phyloP scores from a whole-genome alignment of 37 sponge, comb jelly and placozoan species.

The Halisarca cf. caerulea region DNA sequence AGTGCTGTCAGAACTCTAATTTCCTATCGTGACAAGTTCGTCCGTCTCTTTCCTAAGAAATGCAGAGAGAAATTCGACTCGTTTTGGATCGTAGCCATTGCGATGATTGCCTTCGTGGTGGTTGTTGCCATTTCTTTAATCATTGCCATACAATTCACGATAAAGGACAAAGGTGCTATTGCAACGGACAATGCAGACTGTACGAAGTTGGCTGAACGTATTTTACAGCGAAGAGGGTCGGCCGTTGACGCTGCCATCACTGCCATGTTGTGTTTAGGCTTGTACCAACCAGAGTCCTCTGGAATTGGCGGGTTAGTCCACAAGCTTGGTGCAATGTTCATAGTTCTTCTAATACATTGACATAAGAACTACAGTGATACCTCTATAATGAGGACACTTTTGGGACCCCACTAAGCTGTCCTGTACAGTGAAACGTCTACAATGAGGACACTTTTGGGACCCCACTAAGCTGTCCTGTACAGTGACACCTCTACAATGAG shows the following conservation, averaged over 20 bases:
- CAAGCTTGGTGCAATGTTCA: too few relatives aligned
- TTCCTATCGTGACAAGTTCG: background rate
- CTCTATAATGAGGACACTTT: too few relatives aligned
- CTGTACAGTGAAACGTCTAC: too few relatives aligned
- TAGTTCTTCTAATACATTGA: too few relatives aligned
- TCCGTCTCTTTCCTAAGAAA: conserved; percentile 4
- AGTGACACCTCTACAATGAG: too few relatives aligned
- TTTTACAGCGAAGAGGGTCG: conserved; percentile 65
- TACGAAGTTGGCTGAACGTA: conserved; percentile 57
- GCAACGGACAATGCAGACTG: conserved; percentile 77
- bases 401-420: too few relatives aligned
- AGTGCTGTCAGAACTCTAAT: background rate
- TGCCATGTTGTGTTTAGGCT: conserved; percentile 74
- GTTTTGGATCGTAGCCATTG: background rate
- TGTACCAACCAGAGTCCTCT: conserved; percentile 26
- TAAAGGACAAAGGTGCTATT: conserved; percentile 57
- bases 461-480: too few relatives aligned
- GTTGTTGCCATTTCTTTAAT: background rate
- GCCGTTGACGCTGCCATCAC: conserved; percentile 94
- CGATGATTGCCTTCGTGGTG: background rate
- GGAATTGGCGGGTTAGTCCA: background rate
- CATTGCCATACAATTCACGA: background rate
- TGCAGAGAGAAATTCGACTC: conserved; percentile 8
- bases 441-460: too few relatives aligned
- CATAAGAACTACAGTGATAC: too few relatives aligned